phyloP scores from a whole-genome alignment of 2,888 invertebrate genomes.

The Caenorhabditis drosophilae region DNA sequence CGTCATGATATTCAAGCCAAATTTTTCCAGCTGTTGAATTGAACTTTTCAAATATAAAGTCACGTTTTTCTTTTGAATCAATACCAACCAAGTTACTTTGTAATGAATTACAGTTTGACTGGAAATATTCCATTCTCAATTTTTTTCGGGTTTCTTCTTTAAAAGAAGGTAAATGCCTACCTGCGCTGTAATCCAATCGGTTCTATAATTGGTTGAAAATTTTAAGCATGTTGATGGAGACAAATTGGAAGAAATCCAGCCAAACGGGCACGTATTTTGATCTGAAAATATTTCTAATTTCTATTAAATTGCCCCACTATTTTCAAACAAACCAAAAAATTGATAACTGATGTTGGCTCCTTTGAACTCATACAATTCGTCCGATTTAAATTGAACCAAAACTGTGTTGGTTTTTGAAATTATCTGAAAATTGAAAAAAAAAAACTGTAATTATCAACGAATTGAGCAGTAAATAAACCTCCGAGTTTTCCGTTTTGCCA shows the following conservation, averaged over 20 bases:
- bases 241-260: conserved; percentile 17
- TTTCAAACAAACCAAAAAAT: conserved; percentile 25
- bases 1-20: conserved; percentile 48
- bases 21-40: conserved; percentile 5
- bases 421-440: conserved; percentile 10
- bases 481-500: conserved; percentile 6
- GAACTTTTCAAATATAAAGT: neutral
- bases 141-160: too few species aligned
- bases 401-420: conserved; percentile 14
- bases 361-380: conserved; percentile 19
- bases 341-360: conserved; percentile 28
- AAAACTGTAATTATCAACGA: too few species aligned
- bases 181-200: neutral
- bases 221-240: conserved; percentile 9
- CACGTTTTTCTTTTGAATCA: too few species aligned
- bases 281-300: neutral
- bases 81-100: too few species aligned
- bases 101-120: too few species aligned
- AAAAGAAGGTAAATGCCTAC: neutral
- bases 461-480: too few species aligned
- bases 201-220: neutral
- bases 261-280: conserved; percentile 13
- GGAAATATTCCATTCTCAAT: too few species aligned
- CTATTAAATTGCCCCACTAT: too few species aligned
- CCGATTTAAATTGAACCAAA: conserved; percentile 20